Percentiles rank a stretch among this genome's conserved stretches.
Conservation (phyloP, 1,140 invertebrate genomes). For the Hypsibius dujardini region DNA sequence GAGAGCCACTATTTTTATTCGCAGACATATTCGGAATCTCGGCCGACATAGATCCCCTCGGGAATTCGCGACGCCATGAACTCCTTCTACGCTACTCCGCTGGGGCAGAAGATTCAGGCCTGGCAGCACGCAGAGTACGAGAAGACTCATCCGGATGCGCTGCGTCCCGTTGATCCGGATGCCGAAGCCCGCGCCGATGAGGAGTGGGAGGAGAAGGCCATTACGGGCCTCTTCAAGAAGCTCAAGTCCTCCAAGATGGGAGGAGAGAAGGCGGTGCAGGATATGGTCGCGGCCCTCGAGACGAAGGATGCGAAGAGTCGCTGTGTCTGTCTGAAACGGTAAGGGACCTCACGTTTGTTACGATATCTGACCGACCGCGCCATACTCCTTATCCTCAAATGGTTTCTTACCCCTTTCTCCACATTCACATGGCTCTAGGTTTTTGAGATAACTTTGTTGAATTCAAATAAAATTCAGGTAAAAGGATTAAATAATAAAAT, state of each 20-base stretch:
- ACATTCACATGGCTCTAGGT: no score
- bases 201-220: slow-evolving; percentile 33
- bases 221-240: slow-evolving; percentile 34
- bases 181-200: slow-evolving; percentile 25
- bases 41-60: neutral
- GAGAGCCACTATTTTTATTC: neutral
- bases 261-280: slow-evolving; percentile 35
- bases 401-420: no score
- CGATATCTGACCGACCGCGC: neutral
- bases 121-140: neutral
- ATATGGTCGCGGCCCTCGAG: slow-evolving; percentile 31
- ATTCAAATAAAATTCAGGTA: slow-evolving; percentile 1
- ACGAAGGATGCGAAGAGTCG: slow-evolving; percentile 31
- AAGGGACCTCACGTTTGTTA: slow-evolving; percentile 19
- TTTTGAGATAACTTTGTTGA: neutral
- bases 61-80: neutral
- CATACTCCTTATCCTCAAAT: no score
- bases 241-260: slow-evolving; percentile 33
- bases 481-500: neutral
- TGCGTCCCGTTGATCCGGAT: neutral
- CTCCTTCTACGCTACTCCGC: neutral
- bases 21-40: neutral
- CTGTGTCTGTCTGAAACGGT: slow-evolving; percentile 34
- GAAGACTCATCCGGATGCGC: no score
- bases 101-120: neutral